Evolutionary conservation across 2,888 invertebrate genomes (phyloP).

Genomic region (Troides aeacus): DNA sequence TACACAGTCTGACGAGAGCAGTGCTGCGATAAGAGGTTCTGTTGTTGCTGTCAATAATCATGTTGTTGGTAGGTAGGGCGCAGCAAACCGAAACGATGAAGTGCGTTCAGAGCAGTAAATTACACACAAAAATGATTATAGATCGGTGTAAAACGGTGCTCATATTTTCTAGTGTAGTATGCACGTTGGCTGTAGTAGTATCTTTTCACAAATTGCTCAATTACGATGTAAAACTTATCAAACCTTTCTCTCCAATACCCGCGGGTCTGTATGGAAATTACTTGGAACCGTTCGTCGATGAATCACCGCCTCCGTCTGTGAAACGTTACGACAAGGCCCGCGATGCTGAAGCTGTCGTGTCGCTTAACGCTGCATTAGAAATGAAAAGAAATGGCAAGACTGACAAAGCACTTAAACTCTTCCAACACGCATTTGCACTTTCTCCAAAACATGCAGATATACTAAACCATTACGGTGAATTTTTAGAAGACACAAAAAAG

Average conservation of each 20-base stretch:
- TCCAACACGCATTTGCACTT: slow-evolving; percentile 94
- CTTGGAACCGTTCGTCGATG: slow-evolving; percentile 56
- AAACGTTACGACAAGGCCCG: slow-evolving; percentile 51
- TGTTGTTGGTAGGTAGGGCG: slow-evolving; percentile 69
- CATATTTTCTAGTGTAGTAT: slow-evolving; percentile 68
- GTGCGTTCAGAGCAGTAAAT: slow-evolving; percentile 48
- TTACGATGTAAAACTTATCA: slow-evolving; percentile 60
- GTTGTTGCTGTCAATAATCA: slow-evolving; percentile 45
- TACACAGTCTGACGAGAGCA: slow-evolving; percentile 46
- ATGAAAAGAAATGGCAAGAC: slow-evolving; percentile 90
- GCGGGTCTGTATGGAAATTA: slow-evolving; percentile 66
- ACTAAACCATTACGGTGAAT: slow-evolving; percentile 95
- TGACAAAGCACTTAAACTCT: slow-evolving; percentile 91
- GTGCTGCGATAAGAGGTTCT: slow-evolving; percentile 50
- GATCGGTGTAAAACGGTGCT: slow-evolving; percentile 70
- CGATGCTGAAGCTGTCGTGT: slow-evolving; percentile 88
- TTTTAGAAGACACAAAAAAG: slow-evolving; percentile 90
- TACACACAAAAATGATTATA: slow-evolving; percentile 63
- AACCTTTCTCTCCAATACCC: slow-evolving; percentile 71
- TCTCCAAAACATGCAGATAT: slow-evolving; percentile 96
- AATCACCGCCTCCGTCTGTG: slow-evolving; percentile 41
- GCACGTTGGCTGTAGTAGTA: slow-evolving; percentile 66
- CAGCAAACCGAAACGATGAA: slow-evolving; percentile 60
- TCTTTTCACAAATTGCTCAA: slow-evolving; percentile 65
- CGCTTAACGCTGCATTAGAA: slow-evolving; percentile 90